Evolutionary conservation across 2,797 vertebrate genomes (phyloP), one percentile per base, ranked within the genome.

Genomic region (Lepilemur ruficaudatus): DNA sequence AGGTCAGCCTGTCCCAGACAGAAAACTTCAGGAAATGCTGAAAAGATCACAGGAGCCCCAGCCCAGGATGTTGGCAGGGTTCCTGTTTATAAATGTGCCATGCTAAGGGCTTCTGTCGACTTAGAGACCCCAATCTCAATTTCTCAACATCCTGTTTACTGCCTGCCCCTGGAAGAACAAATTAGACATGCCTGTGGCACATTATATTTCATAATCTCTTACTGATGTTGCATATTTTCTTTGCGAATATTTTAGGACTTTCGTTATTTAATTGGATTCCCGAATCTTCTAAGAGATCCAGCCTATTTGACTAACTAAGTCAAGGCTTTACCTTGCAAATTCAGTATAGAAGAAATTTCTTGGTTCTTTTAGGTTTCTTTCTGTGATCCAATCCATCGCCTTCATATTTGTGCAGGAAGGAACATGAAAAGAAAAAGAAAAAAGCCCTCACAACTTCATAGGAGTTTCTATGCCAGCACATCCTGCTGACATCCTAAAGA

Each of bases 321-420:
- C 0, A 14, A 75, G 22, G 11, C 70, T 82, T 95, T n/a, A 52
- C 38, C 6, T 41, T 59, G 38, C 15, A 48, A 86, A 46, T 43
- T 84, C 38, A 86, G 7, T 8, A n/a, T 46, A 57, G 63, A 70
- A n/a, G 25, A 35, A n/a, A n/a, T 55, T 69, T 87, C 61, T 67
- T 57, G 22, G 13, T 84, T 69, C 48, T 89, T 82, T 41, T 38
- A 48, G 38, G 28, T 85, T 97, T 81, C 67, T 87, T 43, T 92
- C 38, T 88, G 55, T 61, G 41, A 35, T n/a, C 80, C 70, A 35
- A 7, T 1, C 43, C 38, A 59, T 52, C 61, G 30, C 30, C 55
- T 93, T 84, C 61, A 28, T 30, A 35, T 52, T 81, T 97, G 52
- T 55, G 48, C 69, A 90, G 94, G 86, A 96, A 73, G 59, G 38